These are phyloP conservation scores for Notolabrus celidotus DNA, from an alignment of 2,797 vertebrate species.

Conservation along the genomic window DNA sequence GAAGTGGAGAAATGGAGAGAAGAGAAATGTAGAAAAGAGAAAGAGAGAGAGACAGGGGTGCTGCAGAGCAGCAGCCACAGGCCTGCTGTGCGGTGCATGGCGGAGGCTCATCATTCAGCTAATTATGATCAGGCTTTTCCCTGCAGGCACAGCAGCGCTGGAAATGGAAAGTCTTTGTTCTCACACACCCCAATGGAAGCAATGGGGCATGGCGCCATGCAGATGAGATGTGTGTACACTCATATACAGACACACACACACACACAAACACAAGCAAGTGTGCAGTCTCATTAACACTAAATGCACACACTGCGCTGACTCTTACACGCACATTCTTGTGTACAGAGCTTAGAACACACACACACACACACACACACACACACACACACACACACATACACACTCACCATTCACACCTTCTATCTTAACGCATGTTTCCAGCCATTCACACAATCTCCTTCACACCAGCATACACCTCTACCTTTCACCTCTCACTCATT, in stretches of 20 bases:
- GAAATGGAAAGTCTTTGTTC: slow-evolving; percentile 88
- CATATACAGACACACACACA: slow-evolving; percentile 58
- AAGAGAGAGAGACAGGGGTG: slow-evolving; percentile 58
- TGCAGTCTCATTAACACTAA: slow-evolving; percentile 68
- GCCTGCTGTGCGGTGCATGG: slow-evolving; percentile 84
- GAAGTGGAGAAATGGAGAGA: slow-evolving; percentile 47
- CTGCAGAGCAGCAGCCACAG: slow-evolving; percentile 74
- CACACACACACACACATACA: slow-evolving; percentile 9
- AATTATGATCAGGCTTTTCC: slow-evolving; percentile 89
- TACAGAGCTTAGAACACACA: slow-evolving; percentile 33
- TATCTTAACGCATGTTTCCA: slow-evolving; percentile 59
- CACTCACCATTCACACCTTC: slow-evolving; percentile 41
- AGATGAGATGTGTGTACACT: slow-evolving; percentile 78
- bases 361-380: slow-evolving; percentile 15
- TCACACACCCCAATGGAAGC: slow-evolving; percentile 84
- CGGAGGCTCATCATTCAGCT: slow-evolving; percentile 88
- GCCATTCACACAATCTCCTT: slow-evolving; percentile 35
- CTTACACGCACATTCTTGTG: slow-evolving; percentile 44
- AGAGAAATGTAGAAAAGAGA: slow-evolving; percentile 53
- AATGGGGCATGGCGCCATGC: slow-evolving; percentile 85
- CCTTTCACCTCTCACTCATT: slow-evolving; percentile 25
- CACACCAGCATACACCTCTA: slow-evolving; percentile 56
- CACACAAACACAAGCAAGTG: slow-evolving; percentile 50
- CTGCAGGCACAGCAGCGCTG: slow-evolving; percentile 83
- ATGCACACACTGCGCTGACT: slow-evolving; percentile 49